These are phyloP conservation scores for Spea bombifrons DNA, from an alignment of 2,113 vertebrate genomes.

Conservation along the genomic window DNA sequence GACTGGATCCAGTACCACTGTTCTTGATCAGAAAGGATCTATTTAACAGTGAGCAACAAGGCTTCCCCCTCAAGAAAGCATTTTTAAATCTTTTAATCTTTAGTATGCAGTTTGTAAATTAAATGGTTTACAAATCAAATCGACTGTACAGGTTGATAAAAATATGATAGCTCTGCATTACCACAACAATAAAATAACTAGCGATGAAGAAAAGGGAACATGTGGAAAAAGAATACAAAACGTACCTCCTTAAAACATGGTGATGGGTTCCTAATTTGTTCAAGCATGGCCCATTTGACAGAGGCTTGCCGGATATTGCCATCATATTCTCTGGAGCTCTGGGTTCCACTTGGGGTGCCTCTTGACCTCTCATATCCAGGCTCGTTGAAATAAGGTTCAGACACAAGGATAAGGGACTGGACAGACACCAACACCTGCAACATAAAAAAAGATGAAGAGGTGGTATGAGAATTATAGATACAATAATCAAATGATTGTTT, in stretches of 20 bases:
- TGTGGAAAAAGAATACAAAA: conserved; percentile 19
- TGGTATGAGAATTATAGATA: too few species aligned
- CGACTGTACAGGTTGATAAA: too few species aligned
- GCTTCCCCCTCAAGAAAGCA: too few species aligned
- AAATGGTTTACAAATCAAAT: too few species aligned
- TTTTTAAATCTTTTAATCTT: too few species aligned
- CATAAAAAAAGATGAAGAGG: neutral
- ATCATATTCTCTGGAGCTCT: conserved; percentile 96
- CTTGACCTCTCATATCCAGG: conserved; percentile 94
- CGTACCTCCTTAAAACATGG: conserved; percentile 97
- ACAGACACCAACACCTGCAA: conserved; percentile 92
- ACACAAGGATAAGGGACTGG: conserved; percentile 94
- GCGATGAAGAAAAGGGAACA: too few species aligned
- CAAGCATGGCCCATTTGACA: conserved; percentile 98
- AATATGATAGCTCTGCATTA: neutral
- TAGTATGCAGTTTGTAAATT: too few species aligned
- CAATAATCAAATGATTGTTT: too few species aligned
- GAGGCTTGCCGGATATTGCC: conserved; percentile 96
- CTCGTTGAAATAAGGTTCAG: conserved; percentile 97
- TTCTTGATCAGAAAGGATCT: too few species aligned
- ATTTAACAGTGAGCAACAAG: too few species aligned
- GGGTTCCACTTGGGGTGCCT: conserved; percentile 92
- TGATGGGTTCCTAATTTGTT: conserved; percentile 93
- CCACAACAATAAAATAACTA: neutral
- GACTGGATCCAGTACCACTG: too few species aligned